Evolutionary conservation across 2,888 invertebrate genomes (phyloP), one percentile per base, ranked within the genome.

Genomic region (Netelia fuscicornis): DNA sequence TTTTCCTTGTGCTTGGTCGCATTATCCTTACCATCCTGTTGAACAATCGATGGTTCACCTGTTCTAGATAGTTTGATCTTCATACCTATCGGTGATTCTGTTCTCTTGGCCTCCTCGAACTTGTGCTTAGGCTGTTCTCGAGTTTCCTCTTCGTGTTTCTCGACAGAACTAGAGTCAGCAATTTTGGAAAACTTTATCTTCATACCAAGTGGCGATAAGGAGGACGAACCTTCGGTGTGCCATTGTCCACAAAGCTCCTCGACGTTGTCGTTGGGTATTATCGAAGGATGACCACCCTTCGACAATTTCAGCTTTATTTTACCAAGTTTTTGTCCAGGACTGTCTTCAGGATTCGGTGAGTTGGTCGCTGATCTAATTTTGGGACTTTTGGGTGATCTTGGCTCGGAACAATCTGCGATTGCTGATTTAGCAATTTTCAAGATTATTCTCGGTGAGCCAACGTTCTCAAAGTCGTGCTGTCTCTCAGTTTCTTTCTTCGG

Each of bases 261-360:
- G 0, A 89, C 60, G 75, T 90, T 92, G 60, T 93, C 93, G 71
- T 93, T 93, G 0, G 93, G 91, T 83, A 93, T 93, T 67, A 93
- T 93, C 0, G 93, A 93, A 3, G 93, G 93, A 85, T 93, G 93
- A 1, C 93, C 93, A 65, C 93, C 93, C 88, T 94, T 95, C 0
- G 95, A 95, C 56, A 95, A 92, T 85, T 95, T 95, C 64, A 95
- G 87, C 85, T 95, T 95, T 54, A 95, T 95, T 87, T 95, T 95
- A 0, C 94, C 94, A 58, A 95, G 90, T 86, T 95, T 95, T 81
- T 95, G 93, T n/a, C 93, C 92, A 2, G 93, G 92, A 86, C 92
- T 93, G 30, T 93, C 93, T 23, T 93, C 93, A 0, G 93, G 93
- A 87, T 93, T 93, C 1, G 93, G 93, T 1, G 93, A 93, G 85